These are phyloP conservation scores for Galaxias olidus DNA, from an alignment of 2,797 vertebrate genomes.

Conservation along the genomic window DNA sequence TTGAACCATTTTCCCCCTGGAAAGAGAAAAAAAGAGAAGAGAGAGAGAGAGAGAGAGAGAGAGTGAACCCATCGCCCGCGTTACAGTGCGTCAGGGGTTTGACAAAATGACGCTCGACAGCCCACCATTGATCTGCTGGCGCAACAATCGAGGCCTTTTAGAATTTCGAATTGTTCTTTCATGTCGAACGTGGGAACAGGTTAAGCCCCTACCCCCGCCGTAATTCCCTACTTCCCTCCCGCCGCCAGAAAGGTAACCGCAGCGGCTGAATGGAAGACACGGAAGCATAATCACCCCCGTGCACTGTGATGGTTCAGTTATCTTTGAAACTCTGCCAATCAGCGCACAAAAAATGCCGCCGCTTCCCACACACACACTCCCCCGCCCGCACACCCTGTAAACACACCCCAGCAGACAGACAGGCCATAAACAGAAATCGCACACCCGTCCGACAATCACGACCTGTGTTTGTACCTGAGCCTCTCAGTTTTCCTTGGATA, in stretches of 20 bases:
- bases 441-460: conserved; percentile 62
- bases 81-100: conserved; percentile 29
- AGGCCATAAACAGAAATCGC: conserved; percentile 64
- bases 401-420: conserved; percentile 23
- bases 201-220: neutral
- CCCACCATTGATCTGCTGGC: conserved; percentile 52
- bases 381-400: conserved; percentile 4
- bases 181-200: conserved; percentile 35
- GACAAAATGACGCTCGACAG: conserved; percentile 53
- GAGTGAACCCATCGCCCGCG: conserved; percentile 26
- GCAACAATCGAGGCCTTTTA: conserved; percentile 36
- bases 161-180: conserved; percentile 54
- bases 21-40: too few relatives aligned
- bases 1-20: conserved; percentile 20
- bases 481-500: conserved; percentile 60
- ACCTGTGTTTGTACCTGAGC: conserved; percentile 59
- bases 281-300: conserved; percentile 64
- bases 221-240: conserved; percentile 29
- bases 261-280: conserved; percentile 45
- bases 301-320: conserved; percentile 77
- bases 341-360: conserved; percentile 54
- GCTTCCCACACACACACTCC: too few relatives aligned
- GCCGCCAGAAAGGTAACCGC: conserved; percentile 44
- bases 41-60: too few relatives aligned
- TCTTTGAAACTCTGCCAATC: conserved; percentile 78